Percentiles rank a stretch among this genome's conserved stretches.
Conservation (phyloP, 1,140 invertebrate genomes). For the Caenorhabditis brenneri region DNA sequence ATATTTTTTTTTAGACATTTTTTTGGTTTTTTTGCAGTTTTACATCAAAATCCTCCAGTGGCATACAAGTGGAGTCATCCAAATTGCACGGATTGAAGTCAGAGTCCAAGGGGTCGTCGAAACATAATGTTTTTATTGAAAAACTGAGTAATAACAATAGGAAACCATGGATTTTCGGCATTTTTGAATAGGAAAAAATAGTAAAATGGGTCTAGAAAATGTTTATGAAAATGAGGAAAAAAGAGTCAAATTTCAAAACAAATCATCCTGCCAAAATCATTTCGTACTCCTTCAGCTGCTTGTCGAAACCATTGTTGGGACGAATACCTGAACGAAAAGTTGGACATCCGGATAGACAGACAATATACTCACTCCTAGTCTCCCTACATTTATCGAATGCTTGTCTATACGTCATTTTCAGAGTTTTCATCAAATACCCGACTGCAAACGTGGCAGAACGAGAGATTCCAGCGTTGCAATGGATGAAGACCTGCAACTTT, state of each 20-base stretch:
- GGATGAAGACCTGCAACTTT: conserved; percentile 79
- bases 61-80: conserved; percentile 24
- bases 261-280: neutral
- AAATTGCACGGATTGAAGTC: conserved; percentile 27
- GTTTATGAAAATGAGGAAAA: neutral
- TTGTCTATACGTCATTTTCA: conserved; percentile 76
- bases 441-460: conserved; percentile 83
- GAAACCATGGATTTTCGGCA: neutral
- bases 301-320: conserved; percentile 71
- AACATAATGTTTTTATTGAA: conserved; percentile 41
- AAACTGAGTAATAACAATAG: neutral
- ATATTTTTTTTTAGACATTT: too few species aligned
- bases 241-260: conserved; percentile 5
- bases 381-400: conserved; percentile 72
- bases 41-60: conserved; percentile 44
- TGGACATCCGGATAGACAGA: neutral
- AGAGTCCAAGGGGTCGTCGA: conserved; percentile 1
- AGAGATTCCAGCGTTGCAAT: conserved; percentile 90
- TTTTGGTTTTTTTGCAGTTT: neutral
- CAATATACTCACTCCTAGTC: neutral
- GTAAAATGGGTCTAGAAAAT: neutral
- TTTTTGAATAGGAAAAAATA: neutral
- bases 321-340: neutral
- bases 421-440: conserved; percentile 81
- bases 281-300: conserved; percentile 75